Evolutionary conservation across 2,888 invertebrate species (phyloP).

Genomic region (Eugnorisma glareosa): DNA sequence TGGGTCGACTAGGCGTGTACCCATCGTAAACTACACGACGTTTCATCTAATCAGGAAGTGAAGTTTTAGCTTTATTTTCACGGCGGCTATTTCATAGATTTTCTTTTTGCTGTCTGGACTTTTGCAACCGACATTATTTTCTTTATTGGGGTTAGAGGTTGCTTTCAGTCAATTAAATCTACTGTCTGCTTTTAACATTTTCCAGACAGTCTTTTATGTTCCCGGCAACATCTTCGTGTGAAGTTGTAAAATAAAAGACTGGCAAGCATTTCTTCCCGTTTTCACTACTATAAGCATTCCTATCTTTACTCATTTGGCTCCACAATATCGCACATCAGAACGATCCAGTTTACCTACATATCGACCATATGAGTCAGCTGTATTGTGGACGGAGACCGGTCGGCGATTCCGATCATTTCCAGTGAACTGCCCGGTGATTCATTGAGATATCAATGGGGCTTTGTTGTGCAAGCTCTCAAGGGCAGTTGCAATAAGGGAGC

Average conservation of each 20-base stretch:
- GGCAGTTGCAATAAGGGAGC: neutral
- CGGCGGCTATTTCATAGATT: slow-evolving; percentile 2
- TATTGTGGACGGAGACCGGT: slow-evolving; percentile 48
- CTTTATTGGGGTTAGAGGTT: slow-evolving; percentile 1
- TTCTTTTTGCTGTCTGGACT: slow-evolving; percentile 7
- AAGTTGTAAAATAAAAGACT: neutral
- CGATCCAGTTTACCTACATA: slow-evolving; percentile 38
- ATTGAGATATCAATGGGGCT: slow-evolving; percentile 51
- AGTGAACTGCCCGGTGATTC: slow-evolving; percentile 57
- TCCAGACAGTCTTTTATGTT: slow-evolving; percentile 1
- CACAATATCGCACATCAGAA: slow-evolving; percentile 1
- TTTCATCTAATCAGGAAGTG: slow-evolving; percentile 38
- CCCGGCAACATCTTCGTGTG: neutral
- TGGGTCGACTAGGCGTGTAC: slow-evolving; percentile 52
- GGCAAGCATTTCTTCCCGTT: neutral
- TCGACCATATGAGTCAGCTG: slow-evolving; percentile 54
- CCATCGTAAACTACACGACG: slow-evolving; percentile 43
- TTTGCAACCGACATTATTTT: neutral
- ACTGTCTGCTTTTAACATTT: neutral
- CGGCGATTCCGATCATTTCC: slow-evolving; percentile 54
- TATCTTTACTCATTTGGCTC: neutral
- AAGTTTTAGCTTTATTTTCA: slow-evolving; percentile 24
- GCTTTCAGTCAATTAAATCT: neutral
- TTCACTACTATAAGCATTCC: neutral
- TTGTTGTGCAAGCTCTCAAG: slow-evolving; percentile 25